Evolutionary conservation across 2,113 vertebrate species (phyloP).

Genomic region (Chloropsis cyanopogon): DNA sequence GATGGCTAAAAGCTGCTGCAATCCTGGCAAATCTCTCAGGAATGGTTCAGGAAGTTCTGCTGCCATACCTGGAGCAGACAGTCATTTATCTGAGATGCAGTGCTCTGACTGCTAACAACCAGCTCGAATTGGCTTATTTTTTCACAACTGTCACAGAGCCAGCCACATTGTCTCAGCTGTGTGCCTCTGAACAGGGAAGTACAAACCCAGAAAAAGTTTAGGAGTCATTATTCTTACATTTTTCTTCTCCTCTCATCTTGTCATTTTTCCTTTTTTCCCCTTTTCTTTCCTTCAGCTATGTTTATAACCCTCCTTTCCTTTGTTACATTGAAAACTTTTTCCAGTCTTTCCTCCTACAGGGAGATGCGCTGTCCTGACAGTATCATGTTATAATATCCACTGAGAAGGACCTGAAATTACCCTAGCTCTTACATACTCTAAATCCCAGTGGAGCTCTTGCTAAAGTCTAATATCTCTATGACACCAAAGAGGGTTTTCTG

Average conservation of each 20-base stretch:
- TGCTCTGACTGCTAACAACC: slow-evolving; percentile 84
- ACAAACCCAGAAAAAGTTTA: slow-evolving; percentile 81
- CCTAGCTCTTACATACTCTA: neutral
- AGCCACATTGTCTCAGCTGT: slow-evolving; percentile 84
- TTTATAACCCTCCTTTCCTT: slow-evolving; percentile 52
- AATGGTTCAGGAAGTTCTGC: slow-evolving; percentile 77
- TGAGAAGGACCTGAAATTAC: slow-evolving; percentile 16
- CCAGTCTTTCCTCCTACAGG: slow-evolving; percentile 30
- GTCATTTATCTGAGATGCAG: slow-evolving; percentile 81
- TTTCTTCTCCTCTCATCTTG: slow-evolving; percentile 49
- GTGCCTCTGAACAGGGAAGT: slow-evolving; percentile 78
- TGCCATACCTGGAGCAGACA: slow-evolving; percentile 84
- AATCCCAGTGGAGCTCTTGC: neutral
- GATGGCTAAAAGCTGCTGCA: slow-evolving; percentile 69
- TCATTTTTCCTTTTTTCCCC: slow-evolving; percentile 20
- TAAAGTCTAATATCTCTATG: neutral
- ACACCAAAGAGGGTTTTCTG: neutral
- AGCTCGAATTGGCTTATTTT: slow-evolving; percentile 92
- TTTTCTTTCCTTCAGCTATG: neutral
- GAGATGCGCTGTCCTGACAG: slow-evolving; percentile 32
- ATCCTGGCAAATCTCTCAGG: slow-evolving; percentile 75
- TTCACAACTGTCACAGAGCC: slow-evolving; percentile 88
- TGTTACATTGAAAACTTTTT: slow-evolving; percentile 32
- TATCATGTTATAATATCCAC: slow-evolving; percentile 30
- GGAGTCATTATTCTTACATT: slow-evolving; percentile 81